A percentile compares a stretch with the other conserved stretches of the same genome.
phyloP scores from a whole-genome alignment of 1,140 invertebrate genomes.

The Cyclargus thomasi region DNA sequence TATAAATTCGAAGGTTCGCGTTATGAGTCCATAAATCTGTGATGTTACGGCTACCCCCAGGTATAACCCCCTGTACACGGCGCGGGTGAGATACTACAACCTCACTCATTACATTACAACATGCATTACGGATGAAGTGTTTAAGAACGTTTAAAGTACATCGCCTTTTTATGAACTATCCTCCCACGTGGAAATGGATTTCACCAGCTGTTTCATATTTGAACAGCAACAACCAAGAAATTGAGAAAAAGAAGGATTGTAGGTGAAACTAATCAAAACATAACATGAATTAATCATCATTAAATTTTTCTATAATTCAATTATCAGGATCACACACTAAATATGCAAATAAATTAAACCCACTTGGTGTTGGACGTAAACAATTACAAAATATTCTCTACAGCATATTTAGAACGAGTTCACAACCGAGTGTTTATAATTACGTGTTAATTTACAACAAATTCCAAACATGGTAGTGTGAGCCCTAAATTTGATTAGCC shows the following conservation, averaged over 20 bases:
- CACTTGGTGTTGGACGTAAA: not conserved
- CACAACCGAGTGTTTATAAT: not conserved
- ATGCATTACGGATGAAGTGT: slow-evolving; percentile 31
- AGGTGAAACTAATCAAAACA: too few relatives aligned
- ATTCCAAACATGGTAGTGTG: not conserved
- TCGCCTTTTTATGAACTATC: slow-evolving; percentile 6
- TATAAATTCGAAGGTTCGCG: slow-evolving; percentile 49
- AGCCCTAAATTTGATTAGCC: slow-evolving; percentile 10
- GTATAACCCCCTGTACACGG: slow-evolving; percentile 7
- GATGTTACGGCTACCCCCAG: slow-evolving; percentile 35
- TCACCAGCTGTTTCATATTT: not conserved
- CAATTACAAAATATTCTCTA: not conserved
- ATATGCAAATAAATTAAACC: slow-evolving; percentile 3
- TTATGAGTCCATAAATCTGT: slow-evolving; percentile 68
- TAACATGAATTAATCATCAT: too few relatives aligned
- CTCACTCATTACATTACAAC: slow-evolving; percentile 47
- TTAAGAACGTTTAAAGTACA: slow-evolving; percentile 16
- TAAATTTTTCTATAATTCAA: too few relatives aligned
- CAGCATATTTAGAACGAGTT: not conserved
- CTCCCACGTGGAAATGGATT: slow-evolving; percentile 1
- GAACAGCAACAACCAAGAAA: not conserved
- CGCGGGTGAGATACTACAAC: slow-evolving; percentile 41
- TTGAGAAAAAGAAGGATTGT: too few relatives aligned
- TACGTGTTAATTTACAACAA: not conserved
- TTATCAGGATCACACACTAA: not conserved